These are phyloP conservation scores for Drosophila mimica DNA, from an alignment of 2,888 invertebrate genomes.

Conservation along the genomic window DNA sequence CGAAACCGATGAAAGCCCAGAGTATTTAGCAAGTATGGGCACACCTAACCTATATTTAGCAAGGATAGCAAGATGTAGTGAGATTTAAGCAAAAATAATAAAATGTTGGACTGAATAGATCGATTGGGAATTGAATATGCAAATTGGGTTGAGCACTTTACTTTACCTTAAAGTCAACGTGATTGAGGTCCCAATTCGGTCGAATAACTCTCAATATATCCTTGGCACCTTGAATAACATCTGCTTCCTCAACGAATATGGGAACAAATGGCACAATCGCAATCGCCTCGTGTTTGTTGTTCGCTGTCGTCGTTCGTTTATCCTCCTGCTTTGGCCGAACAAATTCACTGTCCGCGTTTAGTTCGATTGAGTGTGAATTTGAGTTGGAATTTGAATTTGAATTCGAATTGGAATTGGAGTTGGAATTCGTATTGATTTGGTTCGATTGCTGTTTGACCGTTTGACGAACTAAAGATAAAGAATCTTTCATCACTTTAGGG, in stretches of 20 bases:
- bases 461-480: slow-evolving; percentile 78
- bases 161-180: slow-evolving; percentile 90
- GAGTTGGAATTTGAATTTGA: slow-evolving; percentile 43
- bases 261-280: slow-evolving; percentile 85
- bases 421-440: slow-evolving; percentile 47
- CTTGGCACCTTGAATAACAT: slow-evolving; percentile 89
- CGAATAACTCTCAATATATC: slow-evolving; percentile 89
- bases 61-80: neutral
- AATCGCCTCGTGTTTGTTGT: slow-evolving; percentile 44
- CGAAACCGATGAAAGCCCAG: slow-evolving; percentile 6
- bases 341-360: slow-evolving; percentile 45
- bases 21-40: slow-evolving; percentile 28
- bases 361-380: slow-evolving; percentile 36
- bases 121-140: neutral
- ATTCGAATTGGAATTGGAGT: slow-evolving; percentile 27
- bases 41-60: slow-evolving; percentile 10
- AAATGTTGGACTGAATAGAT: neutral
- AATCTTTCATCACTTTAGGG: slow-evolving; percentile 79
- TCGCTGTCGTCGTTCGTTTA: slow-evolving; percentile 10
- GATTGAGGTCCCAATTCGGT: slow-evolving; percentile 89
- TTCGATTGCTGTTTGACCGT: slow-evolving; percentile 65
- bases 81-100: slow-evolving; percentile 15
- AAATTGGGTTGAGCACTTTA: slow-evolving; percentile 20
- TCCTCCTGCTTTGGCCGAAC: slow-evolving; percentile 51
- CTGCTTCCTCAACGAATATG: slow-evolving; percentile 88